These are phyloP conservation scores for Willowsia nigromaculata DNA, from an alignment of 2,888 invertebrate species.

Conservation along the genomic window DNA sequence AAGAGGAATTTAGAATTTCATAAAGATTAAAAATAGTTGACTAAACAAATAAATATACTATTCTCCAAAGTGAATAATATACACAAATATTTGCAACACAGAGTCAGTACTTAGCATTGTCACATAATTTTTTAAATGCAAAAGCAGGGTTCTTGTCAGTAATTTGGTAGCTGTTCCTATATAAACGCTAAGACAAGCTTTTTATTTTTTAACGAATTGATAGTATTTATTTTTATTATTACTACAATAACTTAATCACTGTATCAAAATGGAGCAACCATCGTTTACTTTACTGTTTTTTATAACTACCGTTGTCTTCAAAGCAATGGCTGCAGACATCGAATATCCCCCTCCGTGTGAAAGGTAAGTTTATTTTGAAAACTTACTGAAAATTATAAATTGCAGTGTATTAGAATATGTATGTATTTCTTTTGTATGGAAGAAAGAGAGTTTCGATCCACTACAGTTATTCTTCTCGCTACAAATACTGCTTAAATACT, in stretches of 20 bases:
- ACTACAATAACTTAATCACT: not conserved
- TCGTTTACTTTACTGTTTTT: conserved; percentile 31
- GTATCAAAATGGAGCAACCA: conserved; percentile 52
- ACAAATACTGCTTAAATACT: too few relatives aligned
- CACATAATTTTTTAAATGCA: not conserved
- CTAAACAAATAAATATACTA: not conserved
- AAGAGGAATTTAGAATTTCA: not conserved
- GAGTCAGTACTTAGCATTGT: not conserved
- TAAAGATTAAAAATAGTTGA: not conserved
- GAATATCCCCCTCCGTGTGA: conserved; percentile 65
- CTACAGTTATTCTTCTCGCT: too few relatives aligned
- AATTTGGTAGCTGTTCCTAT: not conserved
- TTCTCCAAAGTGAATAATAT: too few relatives aligned
- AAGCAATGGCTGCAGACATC: conserved; percentile 33
- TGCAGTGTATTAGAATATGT: not conserved
- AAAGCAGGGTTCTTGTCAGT: not conserved
- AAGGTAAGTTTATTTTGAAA: conserved; percentile 46
- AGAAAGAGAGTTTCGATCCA: too few relatives aligned
- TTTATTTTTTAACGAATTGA: not conserved
- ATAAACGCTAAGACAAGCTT: not conserved
- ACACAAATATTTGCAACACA: not conserved
- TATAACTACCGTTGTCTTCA: conserved; percentile 51
- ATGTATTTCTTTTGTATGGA: too few relatives aligned
- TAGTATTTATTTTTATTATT: conserved; percentile 17
- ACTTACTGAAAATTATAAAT: not conserved